Evolutionary conservation across 2,888 invertebrate genomes (phyloP), one percentile per base, ranked within the genome.

Genomic region (Oligia latruncula): DNA sequence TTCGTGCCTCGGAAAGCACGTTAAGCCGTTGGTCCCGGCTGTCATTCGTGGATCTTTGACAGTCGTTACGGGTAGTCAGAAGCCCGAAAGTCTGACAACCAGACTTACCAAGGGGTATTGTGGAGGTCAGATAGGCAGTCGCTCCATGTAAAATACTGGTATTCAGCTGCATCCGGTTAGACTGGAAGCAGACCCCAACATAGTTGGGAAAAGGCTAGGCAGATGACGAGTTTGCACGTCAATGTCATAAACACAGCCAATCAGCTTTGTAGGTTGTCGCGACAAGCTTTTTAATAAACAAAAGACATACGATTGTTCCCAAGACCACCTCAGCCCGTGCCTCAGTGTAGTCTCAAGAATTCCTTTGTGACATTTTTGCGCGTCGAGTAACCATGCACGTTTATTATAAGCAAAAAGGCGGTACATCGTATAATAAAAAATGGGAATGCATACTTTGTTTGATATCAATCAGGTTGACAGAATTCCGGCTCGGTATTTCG

Each of bases 331-430:
- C 46, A 35, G n/a, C 29, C 17, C 29, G 29, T 29, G 29, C 29
- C 71, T 80, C 68, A 58, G 66, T 78, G 82, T 80, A 81, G 84
- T 83, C 75, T 86, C 80, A 75, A 78, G 78, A 80, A 87, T 88
- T 81, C 87, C 87, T 91, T 91, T 88, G 88, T 74, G 70, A 88
- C 79, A 87, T 90, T 88, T 84, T 87, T 88, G 80, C 74, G 79
- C 87, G 80, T 77, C 71, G 80, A 86, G 86, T 83, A 81, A 81
- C 87, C 85, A 87, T 87, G 71, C 43, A 64, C 52, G 49, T 43
- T 55, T 66, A 71, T 58, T 64, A 66, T 23, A 52, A 46, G 23
- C 43, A 68, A 55, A 84, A 77, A 72, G 23, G 73, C 23, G 15
- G 62, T n/a, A 70, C 11, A 73, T 70, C 1, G 52, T 11, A 58